Evolutionary conservation across 2,888 invertebrate genomes (phyloP).

Genomic region (Tetragonisca angustula): DNA sequence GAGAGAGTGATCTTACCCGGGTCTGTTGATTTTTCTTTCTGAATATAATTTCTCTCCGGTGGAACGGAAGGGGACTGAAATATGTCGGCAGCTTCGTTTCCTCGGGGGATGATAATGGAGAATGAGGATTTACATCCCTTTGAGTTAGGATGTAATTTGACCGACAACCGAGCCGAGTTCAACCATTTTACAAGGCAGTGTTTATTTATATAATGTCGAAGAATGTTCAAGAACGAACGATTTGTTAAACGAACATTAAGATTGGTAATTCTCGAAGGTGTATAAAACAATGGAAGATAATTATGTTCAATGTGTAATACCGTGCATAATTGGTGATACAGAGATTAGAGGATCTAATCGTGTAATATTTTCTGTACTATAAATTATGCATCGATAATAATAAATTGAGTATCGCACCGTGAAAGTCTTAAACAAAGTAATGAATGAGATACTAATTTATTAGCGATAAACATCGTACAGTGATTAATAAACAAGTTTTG

Average conservation of each 20-base stretch:
- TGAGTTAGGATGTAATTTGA: background rate
- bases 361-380: no score
- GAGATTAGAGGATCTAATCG: no score
- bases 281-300: background rate
- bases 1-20: background rate
- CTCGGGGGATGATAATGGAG: background rate
- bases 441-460: background rate
- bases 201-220: no score
- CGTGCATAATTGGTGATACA: no score
- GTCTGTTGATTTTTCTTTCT: background rate
- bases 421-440: background rate
- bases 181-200: background rate
- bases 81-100: background rate
- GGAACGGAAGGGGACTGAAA: background rate
- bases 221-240: background rate
- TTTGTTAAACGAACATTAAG: no score
- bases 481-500: background rate
- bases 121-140: background rate
- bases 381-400: no score
- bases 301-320: background rate
- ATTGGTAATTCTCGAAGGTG: background rate
- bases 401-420: no score
- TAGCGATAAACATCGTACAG: background rate
- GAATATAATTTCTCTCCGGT: background rate
- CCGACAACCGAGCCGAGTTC: background rate